Evolutionary conservation across 2,888 invertebrate species (phyloP).

Genomic region (Dermolepida albohirtum): DNA sequence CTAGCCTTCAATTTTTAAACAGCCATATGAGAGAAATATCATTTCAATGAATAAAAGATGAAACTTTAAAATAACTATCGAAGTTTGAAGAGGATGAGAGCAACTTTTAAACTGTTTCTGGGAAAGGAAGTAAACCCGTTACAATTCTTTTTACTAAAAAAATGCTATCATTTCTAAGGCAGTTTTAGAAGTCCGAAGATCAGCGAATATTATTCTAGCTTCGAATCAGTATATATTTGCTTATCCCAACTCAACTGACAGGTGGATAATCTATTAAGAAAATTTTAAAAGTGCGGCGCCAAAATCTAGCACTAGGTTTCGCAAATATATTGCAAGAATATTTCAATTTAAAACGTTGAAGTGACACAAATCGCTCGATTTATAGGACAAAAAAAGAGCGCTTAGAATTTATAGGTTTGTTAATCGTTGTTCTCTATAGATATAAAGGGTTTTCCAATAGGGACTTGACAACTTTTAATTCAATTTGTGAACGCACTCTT

Average conservation of each 20-base stretch:
- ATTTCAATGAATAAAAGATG: constrained; percentile 39
- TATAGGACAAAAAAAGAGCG: constrained; percentile 38
- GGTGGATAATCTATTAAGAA: constrained; percentile 43
- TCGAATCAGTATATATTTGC: constrained; percentile 42
- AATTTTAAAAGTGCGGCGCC: constrained; percentile 29
- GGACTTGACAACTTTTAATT: too few relatives aligned
- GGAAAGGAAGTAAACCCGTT: constrained; percentile 47
- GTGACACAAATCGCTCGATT: constrained; percentile 32
- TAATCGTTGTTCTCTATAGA: too few relatives aligned
- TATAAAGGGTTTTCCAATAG: too few relatives aligned
- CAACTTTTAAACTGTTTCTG: constrained; percentile 25
- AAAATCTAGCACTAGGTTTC: constrained; percentile 6
- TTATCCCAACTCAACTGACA: constrained; percentile 41
- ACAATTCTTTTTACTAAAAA: constrained; percentile 45
- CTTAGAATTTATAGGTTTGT: constrained; percentile 23
- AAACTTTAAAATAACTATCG: too few relatives aligned
- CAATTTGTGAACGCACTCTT: too few relatives aligned
- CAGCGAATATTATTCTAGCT: constrained; percentile 12
- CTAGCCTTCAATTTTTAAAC: constrained; percentile 48
- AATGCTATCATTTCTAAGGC: constrained; percentile 27
- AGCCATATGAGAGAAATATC: constrained; percentile 30
- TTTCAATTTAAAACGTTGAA: constrained; percentile 28
- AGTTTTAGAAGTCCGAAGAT: constrained; percentile 42
- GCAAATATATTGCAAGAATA: constrained; percentile 27
- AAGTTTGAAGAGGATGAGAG: constrained; percentile 34